A percentile compares a stretch with the other conserved stretches of the same genome.
phyloP scores from a whole-genome alignment of 2,797 vertebrate genomes.

The Lates japonicus region DNA sequence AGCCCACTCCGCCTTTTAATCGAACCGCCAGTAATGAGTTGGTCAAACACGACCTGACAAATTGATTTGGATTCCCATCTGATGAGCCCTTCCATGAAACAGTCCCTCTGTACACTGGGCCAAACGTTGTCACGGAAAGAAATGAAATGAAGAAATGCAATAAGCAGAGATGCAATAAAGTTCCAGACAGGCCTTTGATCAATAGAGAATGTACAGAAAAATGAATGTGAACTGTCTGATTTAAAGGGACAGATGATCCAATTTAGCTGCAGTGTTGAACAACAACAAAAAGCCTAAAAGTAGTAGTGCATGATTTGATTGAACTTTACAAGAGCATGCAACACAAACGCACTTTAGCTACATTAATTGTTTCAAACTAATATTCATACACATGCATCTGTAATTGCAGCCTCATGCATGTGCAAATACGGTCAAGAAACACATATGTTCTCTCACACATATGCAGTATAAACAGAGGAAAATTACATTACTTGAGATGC shows the following conservation, averaged over 20 bases:
- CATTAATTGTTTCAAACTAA: constrained; percentile 25
- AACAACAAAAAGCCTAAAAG: constrained; percentile 1
- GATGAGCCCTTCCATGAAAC: constrained; percentile 68
- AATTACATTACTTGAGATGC: not conserved
- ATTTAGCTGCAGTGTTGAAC: constrained; percentile 27
- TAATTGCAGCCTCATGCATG: constrained; percentile 34
- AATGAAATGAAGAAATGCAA: constrained; percentile 72
- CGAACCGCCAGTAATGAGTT: constrained; percentile 78
- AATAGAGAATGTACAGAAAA: constrained; percentile 50
- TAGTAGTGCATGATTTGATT: constrained; percentile 21
- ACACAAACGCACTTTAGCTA: constrained; percentile 30
- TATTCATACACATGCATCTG: constrained; percentile 48
- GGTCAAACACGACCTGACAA: constrained; percentile 81
- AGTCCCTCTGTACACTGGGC: constrained; percentile 47
- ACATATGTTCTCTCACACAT: not conserved
- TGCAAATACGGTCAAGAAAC: constrained; percentile 9
- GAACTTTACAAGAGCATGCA: constrained; percentile 25
- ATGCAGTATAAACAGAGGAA: not conserved
- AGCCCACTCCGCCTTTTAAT: constrained; percentile 75
- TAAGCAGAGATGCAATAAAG: constrained; percentile 74
- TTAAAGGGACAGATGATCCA: constrained; percentile 49
- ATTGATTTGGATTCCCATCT: constrained; percentile 85
- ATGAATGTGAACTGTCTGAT: constrained; percentile 47
- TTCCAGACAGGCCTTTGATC: constrained; percentile 64
- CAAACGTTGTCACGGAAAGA: constrained; percentile 65